Conservation (phyloP, 2,113 vertebrate genomes). For the Ptyas mucosa region DNA sequence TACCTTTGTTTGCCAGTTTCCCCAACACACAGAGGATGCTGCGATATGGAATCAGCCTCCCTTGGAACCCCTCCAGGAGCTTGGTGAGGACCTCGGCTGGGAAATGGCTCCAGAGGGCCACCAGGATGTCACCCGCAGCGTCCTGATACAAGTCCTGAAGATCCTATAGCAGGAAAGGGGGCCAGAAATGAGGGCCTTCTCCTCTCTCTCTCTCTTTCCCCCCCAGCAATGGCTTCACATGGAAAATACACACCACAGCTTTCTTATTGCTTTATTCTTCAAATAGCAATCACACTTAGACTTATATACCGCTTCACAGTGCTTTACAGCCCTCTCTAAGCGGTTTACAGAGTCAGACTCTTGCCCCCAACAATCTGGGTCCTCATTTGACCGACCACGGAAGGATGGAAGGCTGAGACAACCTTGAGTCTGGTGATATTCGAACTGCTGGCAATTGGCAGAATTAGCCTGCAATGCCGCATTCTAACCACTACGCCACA, state of each 20-base stretch:
- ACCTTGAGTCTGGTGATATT: not conserved
- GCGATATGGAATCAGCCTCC: slow-evolving; percentile 5
- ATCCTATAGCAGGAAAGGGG: not conserved
- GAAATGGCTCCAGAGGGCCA: slow-evolving; percentile 20
- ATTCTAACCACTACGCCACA: not conserved
- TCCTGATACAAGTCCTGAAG: slow-evolving; percentile 12
- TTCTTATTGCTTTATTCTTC: not conserved
- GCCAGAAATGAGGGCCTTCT: not conserved
- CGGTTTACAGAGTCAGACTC: not conserved
- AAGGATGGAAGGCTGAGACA: not conserved
- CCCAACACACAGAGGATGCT: slow-evolving; percentile 22
- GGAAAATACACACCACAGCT: not conserved
- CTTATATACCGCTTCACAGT: not conserved
- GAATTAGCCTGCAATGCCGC: not conserved
- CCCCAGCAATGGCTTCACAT: not conserved
- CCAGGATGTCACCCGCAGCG: slow-evolving; percentile 4
- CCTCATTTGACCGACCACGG: not conserved
- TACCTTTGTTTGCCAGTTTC: slow-evolving; percentile 25
- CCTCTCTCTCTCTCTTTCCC: not conserved
- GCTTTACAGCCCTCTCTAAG: not conserved
- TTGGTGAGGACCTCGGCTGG: slow-evolving; percentile 6
- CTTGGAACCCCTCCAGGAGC: slow-evolving; percentile 16
- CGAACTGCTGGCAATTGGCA: not conserved
- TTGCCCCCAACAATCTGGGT: not conserved
- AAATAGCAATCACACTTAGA: not conserved